Evolutionary conservation across 2,888 invertebrate species (phyloP), one percentile per base, ranked within the genome.

Genomic region (Habroteleia sp.): DNA sequence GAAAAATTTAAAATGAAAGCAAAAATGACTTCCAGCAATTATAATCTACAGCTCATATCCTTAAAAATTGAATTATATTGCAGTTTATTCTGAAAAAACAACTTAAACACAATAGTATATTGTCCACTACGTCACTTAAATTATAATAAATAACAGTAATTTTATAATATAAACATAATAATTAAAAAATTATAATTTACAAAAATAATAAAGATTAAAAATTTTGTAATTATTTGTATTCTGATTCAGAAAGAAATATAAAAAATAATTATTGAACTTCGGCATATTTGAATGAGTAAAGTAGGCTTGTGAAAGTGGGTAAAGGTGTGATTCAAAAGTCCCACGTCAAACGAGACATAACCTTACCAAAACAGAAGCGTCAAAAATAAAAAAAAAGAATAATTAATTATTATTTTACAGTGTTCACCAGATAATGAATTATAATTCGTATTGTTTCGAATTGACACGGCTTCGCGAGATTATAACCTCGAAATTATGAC

Each of bases 271-370:
- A 20, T 10, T 10, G 39, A 20, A 10, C 10, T 20, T 20, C 1
- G 3, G 20, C 4, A 20, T 20, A 20, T 20, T 20, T 20, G 20
- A 16, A 16, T 7, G 25, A 8, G 8, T 31, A 42, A 68, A 69
- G 76, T 69, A 73, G 77, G 80, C 75, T 71, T 46, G 78, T 77
- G 78, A 80, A 80, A 80, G 79, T 74, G 56, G 74, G 56, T 65
- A 50, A 77, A 68, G 54, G 48, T 63, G 27, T 16, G 25, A 17
- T 56, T 56, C 31, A 58, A 68, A 56, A 46, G 23, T 56, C 48
- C 56, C 58, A 58, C 60, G 50, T 60, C 41, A 42, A 68, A 35
- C 3, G n/a, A 4, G 11, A 31, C 42, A 6, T 41, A 58, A 56
- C 39, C 37, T 54, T 11, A 17, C 6, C 13, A 46, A 31, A 41